Percentiles rank a stretch among this genome's conserved stretches.
Conservation (phyloP, 1,140 invertebrate genomes). For the Tetramorium parvispinum region DNA sequence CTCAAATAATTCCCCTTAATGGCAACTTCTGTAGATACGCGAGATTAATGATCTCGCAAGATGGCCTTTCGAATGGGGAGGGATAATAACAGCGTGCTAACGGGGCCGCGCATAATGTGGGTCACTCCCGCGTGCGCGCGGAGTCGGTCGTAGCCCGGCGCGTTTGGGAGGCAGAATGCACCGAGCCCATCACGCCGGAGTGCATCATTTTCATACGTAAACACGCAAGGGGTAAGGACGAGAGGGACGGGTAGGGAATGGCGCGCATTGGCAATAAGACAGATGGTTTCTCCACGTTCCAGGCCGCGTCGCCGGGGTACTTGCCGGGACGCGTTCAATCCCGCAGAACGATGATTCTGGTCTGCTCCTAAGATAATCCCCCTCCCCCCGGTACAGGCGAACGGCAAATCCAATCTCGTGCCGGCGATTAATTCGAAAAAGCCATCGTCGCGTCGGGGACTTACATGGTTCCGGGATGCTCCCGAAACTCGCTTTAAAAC, state of each 20-base stretch:
- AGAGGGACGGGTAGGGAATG: not conserved
- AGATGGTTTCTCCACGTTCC: slow-evolving; percentile 38
- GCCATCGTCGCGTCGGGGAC: not conserved
- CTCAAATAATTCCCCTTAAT: slow-evolving; percentile 36
- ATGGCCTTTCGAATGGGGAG: slow-evolving; percentile 38
- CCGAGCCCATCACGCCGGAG: slow-evolving; percentile 36
- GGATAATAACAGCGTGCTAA: slow-evolving; percentile 68
- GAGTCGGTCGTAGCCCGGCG: slow-evolving; percentile 55
- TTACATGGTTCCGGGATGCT: not conserved
- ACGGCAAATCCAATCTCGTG: slow-evolving; percentile 54
- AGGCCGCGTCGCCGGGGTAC: not conserved
- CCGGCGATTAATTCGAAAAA: slow-evolving; percentile 54
- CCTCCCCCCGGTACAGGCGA: not conserved
- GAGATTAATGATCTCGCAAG: slow-evolving; percentile 57
- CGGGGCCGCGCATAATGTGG: slow-evolving; percentile 54
- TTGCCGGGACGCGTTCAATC: slow-evolving; percentile 36
- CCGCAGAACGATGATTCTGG: slow-evolving; percentile 46
- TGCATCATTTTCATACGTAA: slow-evolving; percentile 76
- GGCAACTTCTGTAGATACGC: slow-evolving; percentile 1
- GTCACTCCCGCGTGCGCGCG: slow-evolving; percentile 51
- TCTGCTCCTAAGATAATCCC: slow-evolving; percentile 59
- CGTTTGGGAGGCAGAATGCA: slow-evolving; percentile 51
- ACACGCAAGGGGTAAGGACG: slow-evolving; percentile 67
- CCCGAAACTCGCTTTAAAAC: slow-evolving; percentile 4
- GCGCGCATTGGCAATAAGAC: slow-evolving; percentile 69